Evolutionary conservation across 2,888 invertebrate genomes (phyloP), one percentile per base, ranked within the genome.

Genomic region (Ligdia adustata): DNA sequence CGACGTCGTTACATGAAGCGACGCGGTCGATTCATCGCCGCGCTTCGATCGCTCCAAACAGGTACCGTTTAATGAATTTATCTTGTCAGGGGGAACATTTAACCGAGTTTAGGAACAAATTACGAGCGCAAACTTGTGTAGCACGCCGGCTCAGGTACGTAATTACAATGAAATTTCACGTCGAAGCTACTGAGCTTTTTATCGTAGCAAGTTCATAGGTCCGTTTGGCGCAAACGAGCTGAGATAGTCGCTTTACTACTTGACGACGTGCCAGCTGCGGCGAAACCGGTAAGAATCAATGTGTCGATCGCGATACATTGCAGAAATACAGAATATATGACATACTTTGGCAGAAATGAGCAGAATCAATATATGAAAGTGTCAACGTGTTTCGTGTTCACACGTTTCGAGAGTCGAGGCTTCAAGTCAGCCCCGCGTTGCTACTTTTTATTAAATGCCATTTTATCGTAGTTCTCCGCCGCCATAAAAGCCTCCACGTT

Each of bases 91-190:
- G 75, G 79, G 75, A 79, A 75, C 81, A 82, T 85, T n/a, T 85
- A 85, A 80, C 76, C 72, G 80, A 84, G 81, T 87, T 87, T 77
- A 73, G 76, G 77, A 84, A 86, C 82, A 83, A 87, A 86, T 89
- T 88, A 86, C 80, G 74, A 73, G 75, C 81, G 72, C 72, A 75
- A 86, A 85, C 79, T 84, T 80, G 72, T 74, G 73, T 79, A 72
- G 70, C 76, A 79, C 78, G 79, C 82, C 72, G 73, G 66, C 76
- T 80, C n/a, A 22, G 22, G 76, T 82, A 79, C 64, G 61, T 82
- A 85, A 86, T 86, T 84, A 82, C 78, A 64, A 65, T 47, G 69
- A 66, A 74, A 74, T 79, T 79, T 73, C 65, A 63, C 65, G 63
- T 70, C 26, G 79, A 80, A 75, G 73, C 69, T 63, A 59, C 64